Base-by-base conservation (phyloP, 2,888 invertebrate genomes). In the Phyllotreta striolata region DNA sequence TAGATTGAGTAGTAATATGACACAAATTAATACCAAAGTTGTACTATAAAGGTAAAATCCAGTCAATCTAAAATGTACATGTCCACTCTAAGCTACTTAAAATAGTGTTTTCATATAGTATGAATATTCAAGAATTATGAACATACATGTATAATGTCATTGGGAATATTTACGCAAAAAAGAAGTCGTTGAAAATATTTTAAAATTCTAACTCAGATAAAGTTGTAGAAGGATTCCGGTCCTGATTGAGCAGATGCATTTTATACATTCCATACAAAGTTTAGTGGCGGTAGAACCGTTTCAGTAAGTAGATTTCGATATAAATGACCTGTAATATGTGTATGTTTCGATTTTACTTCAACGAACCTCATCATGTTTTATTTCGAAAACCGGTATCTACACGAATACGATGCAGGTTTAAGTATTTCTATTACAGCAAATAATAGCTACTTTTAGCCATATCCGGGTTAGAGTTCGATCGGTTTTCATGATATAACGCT, bases 241-340 rank as follows among this genome's bases (percentile, higher is more conserved):
- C 6, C 52, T 52, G 52, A 14, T n/a, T 35, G 5, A 13, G 34
- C 52, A 52, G 38, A 52, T 52, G 52, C 39, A 52, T 52, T 52
- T 52, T 52, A 52, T 52, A 37, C 10, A 38, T 52, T 52, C 7
- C 10, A 14, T 38, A 38, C 39, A 52, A 38, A 52, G 13, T 52
- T 52, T 9, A 35, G 35, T 35, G 38, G 38, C 39, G 38, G 52
- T 52, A 39, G 9, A n/a, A 12, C 39, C 52, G 13, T 52, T 52
- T 14, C 38, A 38, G 52, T 52, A 52, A 52, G 38, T 52, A 52
- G 52, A 52, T 38, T 37, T 52, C 52, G 52, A 52, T 52, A 52
- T 38, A 52, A 52, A 52, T 52, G 38, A 52, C 52, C 52, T 38
- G 52, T 38, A 52, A 52, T 52, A 52, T 52, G 52, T 52, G 52